phyloP scores from a whole-genome alignment of 92 coral and sea anemone genomes.

The Phenganax stokvisi region DNA sequence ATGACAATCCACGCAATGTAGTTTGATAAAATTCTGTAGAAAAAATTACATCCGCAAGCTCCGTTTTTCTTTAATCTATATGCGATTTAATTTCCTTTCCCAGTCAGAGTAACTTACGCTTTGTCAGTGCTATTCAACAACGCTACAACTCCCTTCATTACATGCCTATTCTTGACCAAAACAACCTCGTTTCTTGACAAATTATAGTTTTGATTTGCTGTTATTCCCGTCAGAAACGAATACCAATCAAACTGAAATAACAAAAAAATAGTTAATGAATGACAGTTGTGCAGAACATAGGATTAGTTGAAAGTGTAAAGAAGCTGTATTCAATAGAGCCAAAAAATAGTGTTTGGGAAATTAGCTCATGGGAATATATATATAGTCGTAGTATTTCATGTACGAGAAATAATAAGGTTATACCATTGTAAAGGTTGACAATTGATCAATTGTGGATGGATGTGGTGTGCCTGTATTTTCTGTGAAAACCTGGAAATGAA shows the following conservation, averaged over 20 bases:
- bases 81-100: no score
- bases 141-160: neutral
- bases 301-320: neutral
- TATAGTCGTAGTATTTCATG: neutral
- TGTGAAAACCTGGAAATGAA: neutral
- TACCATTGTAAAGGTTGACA: conserved; percentile 25
- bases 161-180: neutral
- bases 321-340: neutral
- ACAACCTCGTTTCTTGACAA: conserved; percentile 16
- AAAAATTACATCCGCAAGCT: neutral
- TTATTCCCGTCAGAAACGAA: conserved; percentile 15
- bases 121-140: conserved; percentile 16
- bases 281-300: neutral
- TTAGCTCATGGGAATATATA: neutral
- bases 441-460: neutral
- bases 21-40: conserved; percentile 28
- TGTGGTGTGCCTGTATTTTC: neutral
- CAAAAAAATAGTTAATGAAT: neutral
- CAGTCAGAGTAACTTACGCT: conserved; percentile 12
- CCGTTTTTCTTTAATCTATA: neutral
- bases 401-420: neutral
- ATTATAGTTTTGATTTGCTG: conserved; percentile 26
- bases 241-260: conserved; percentile 28
- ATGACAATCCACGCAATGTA: conserved; percentile 28
- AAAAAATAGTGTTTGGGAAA: neutral